Evolutionary conservation across 1,140 invertebrate species (phyloP), one percentile per base, ranked within the genome.

Genomic region (Drosophila tristis): DNA sequence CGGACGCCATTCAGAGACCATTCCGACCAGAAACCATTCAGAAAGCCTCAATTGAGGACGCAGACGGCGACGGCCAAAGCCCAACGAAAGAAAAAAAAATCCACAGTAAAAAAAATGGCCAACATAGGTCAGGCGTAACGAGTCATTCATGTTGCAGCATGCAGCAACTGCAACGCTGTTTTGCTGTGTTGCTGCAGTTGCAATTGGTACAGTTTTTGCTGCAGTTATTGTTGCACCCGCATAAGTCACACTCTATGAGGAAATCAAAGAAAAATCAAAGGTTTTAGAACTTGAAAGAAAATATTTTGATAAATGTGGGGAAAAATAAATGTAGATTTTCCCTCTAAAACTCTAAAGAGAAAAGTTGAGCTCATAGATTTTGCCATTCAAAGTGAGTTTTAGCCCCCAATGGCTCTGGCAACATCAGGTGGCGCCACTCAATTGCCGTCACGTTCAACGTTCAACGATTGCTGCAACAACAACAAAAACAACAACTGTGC

Each of bases 51-150:
- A 86, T 86, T 86, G 81, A 87, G 81, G 81, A 86, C 81, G 81
- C 45, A 74, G 75, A 78, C 65, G 71, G 64, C 70, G 78, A 61
- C 68, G 68, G 54, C 68, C 81, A 67, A 74, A 65, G 77, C 80
- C 80, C 79, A 84, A 64, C 70, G 64, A 62, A 72, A 26, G 51
- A 45, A 31, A 20, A 64, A 39, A 51, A 29, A 45, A 60, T 43
- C 74, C 51, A 47, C 48, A 48, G 44, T 57, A 47, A 74, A 51
- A 61, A 78, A 74, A 70, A 68, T 80, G 76, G 64, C 73, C 78
- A 85, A 78, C 81, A 86, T 87, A 87, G 81, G 81, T 86, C 81
- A 86, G 81, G 81, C 81, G 81, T 86, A 86, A 86, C 81, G 81
- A 86, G 81, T 86, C 81, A 86, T 86, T 86, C 81, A 86, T 87